Percentiles rank a stretch among this genome's conserved stretches.
These are phyloP conservation scores for Coccyzus lansbergi DNA, from an alignment of 2,797 vertebrate species.

Conservation along the genomic window DNA sequence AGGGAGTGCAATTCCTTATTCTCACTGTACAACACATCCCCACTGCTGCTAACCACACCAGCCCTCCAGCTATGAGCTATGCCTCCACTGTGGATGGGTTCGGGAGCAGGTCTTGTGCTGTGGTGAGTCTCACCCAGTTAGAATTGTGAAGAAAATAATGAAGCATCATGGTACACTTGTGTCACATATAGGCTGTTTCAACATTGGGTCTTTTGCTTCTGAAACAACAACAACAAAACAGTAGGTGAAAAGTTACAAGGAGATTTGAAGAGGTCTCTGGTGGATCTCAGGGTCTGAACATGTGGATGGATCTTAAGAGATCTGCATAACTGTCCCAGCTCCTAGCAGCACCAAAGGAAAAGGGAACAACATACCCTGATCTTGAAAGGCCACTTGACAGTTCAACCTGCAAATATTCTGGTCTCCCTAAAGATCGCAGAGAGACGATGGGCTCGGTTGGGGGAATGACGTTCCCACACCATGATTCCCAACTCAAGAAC, in stretches of 20 bases:
- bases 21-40: neutral
- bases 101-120: neutral
- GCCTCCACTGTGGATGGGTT: neutral
- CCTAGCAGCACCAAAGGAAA: neutral
- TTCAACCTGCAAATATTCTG: neutral
- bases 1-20: neutral
- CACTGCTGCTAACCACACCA: neutral
- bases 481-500: neutral
- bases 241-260: neutral
- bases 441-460: fast-evolving
- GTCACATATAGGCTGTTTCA: neutral
- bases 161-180: fast-evolving
- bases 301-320: neutral
- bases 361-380: neutral
- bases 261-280: neutral
- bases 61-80: neutral
- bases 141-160: neutral
- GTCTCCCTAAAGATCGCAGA: neutral
- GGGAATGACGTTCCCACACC: fast-evolving
- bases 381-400: neutral
- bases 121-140: neutral
- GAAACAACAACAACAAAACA: neutral
- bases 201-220: neutral
- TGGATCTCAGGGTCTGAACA: neutral
- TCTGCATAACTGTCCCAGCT: neutral